These are phyloP conservation scores for Chelonus formosanus DNA, from an alignment of 2,888 invertebrate species.

Conservation along the genomic window DNA sequence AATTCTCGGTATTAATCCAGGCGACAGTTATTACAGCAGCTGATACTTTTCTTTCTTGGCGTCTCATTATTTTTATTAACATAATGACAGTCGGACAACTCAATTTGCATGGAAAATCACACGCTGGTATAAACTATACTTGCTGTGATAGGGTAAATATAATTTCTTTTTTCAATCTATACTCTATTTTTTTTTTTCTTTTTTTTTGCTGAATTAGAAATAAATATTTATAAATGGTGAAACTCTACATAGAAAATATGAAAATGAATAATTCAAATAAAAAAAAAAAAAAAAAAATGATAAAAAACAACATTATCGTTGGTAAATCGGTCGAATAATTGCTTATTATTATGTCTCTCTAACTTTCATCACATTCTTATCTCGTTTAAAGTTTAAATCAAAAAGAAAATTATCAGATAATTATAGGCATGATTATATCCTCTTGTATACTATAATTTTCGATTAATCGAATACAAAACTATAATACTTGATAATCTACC, in stretches of 20 bases:
- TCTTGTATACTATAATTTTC: constrained; percentile 23
- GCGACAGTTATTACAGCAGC: constrained; percentile 44
- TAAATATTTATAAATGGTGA: constrained; percentile 6
- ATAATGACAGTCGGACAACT: constrained; percentile 59
- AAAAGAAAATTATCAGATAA: constrained; percentile 32
- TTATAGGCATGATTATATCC: constrained; percentile 23
- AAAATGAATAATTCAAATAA: constrained; percentile 6
- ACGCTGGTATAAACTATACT: constrained; percentile 33
- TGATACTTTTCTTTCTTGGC: constrained; percentile 48
- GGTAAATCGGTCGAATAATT: too few relatives aligned
- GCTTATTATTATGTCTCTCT: background rate
- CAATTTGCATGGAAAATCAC: constrained; percentile 60
- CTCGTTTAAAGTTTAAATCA: constrained; percentile 19
- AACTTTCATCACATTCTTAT: constrained; percentile 27
- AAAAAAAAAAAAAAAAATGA: constrained; percentile 2
- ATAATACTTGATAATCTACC: background rate
- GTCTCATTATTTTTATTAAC: constrained; percentile 59
- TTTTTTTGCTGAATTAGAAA: background rate
- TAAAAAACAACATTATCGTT: background rate
- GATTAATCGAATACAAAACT: constrained; percentile 27
- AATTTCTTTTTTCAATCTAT: constrained; percentile 8
- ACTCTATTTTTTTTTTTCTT: background rate
- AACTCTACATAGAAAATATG: constrained; percentile 2
- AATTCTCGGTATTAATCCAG: constrained; percentile 35
- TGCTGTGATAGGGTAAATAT: constrained; percentile 2